Evolutionary conservation across 2,113 vertebrate species (phyloP).

Genomic region (Melanostigma gelatinosum): DNA sequence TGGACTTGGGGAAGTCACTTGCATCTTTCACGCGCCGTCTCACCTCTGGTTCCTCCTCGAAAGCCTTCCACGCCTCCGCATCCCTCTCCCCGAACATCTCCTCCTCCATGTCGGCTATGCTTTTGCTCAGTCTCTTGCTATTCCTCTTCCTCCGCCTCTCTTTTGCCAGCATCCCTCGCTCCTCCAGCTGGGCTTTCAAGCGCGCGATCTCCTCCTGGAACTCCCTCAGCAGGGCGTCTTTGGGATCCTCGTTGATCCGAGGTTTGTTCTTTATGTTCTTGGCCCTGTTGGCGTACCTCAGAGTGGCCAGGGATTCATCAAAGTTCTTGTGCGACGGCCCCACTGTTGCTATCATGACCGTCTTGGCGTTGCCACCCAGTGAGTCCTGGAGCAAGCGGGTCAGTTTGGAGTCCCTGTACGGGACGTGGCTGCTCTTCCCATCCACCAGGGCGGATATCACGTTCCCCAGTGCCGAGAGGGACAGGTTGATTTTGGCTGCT

Average conservation of each 20-base stretch:
- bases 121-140: conserved; percentile 83
- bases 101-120: conserved; percentile 72
- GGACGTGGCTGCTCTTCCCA: conserved; percentile 91
- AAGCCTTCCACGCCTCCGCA: conserved; percentile 79
- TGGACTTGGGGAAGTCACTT: conserved; percentile 38
- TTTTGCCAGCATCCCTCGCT: conserved; percentile 89
- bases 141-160: conserved; percentile 88
- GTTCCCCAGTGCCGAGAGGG: conserved; percentile 94
- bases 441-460: conserved; percentile 96
- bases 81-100: conserved; percentile 67
- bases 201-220: conserved; percentile 95
- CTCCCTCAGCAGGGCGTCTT: conserved; percentile 94
- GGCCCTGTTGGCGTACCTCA: conserved; percentile 94
- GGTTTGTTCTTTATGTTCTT: conserved; percentile 99
- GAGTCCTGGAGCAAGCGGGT: conserved; percentile 97
- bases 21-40: conserved; percentile 86
- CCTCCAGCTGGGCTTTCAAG: conserved; percentile 94
- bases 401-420: conserved; percentile 97
- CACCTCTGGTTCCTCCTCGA: conserved; percentile 70
- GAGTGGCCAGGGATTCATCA: conserved; percentile 92
- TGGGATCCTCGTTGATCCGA: conserved; percentile 95
- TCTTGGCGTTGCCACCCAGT: conserved; percentile 95
- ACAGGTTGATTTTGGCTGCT: conserved; percentile 96
- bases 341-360: conserved; percentile 95
- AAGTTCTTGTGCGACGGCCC: conserved; percentile 92